Conservation (phyloP, 2,888 invertebrate genomes). For the Dermolepida albohirtum region DNA sequence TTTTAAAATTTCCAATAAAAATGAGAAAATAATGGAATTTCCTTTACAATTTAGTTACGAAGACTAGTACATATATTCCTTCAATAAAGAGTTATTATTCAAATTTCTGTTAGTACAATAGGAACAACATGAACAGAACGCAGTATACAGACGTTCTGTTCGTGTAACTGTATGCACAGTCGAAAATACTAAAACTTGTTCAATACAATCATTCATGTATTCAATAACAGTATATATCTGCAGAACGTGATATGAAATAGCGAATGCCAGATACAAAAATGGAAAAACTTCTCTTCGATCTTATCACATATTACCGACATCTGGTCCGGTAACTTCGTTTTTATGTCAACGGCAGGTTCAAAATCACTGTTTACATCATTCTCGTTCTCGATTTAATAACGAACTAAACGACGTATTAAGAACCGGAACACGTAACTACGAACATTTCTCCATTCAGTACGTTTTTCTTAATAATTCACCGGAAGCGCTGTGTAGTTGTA, state of each 20-base stretch:
- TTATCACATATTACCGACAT: conserved; percentile 12
- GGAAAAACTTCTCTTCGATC: conserved; percentile 26
- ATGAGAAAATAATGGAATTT: too few species aligned
- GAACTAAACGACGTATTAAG: conserved; percentile 21
- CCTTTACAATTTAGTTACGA: too few species aligned
- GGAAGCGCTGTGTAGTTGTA: conserved; percentile 8
- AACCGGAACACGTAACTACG: conserved; percentile 27
- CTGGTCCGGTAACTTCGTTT: conserved; percentile 11
- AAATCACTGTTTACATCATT: conserved; percentile 24
- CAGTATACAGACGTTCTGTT: too few species aligned
- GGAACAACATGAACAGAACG: too few species aligned
- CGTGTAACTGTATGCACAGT: too few species aligned
- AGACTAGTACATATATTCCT: too few species aligned
- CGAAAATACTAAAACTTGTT: conserved; percentile 12
- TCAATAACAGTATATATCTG: conserved; percentile 9
- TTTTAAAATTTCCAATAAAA: too few species aligned
- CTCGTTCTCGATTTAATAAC: conserved; percentile 21
- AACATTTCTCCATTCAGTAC: conserved; percentile 17
- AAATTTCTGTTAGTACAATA: too few species aligned
- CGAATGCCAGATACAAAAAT: conserved; percentile 17
- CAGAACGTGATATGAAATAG: conserved; percentile 22
- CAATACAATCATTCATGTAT: conserved; percentile 26
- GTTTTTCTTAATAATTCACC: conserved; percentile 35
- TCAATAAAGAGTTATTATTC: too few species aligned
- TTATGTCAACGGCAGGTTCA: conserved; percentile 30